Evolutionary conservation across 2,888 invertebrate species (phyloP), one percentile per base, ranked within the genome.

Genomic region (Eledone cirrhosa): DNA sequence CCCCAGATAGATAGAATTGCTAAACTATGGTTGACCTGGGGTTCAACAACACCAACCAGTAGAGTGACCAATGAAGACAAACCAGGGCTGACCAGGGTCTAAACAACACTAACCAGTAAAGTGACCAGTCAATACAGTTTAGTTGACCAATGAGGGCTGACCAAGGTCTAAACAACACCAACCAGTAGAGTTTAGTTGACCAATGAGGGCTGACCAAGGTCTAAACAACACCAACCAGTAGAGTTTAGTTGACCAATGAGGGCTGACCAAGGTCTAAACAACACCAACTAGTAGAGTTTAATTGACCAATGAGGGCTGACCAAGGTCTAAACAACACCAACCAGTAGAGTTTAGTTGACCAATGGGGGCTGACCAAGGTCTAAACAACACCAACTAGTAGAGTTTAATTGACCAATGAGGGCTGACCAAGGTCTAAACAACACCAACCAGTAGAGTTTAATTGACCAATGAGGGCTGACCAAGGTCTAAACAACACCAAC

Each of bases 271-370:
- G 11, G n/a, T 24, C 76, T 29, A n/a, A 78, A 31, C 24, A 67
- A 84, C 84, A 78, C 79, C 83, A 80, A 84, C 80, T 11, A 80
- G 77, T 19, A 83, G 79, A 59, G 77, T 82, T 47, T n/a, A 8
- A 5, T 33, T 33, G 8, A 8, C 11, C 8, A 11, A 7, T 13
- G 11, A 24, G n/a, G n/a, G 80, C 16, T 77, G 77, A 41, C n/a
- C 47, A 48, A 47, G 11, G n/a, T 24, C 76, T 29, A n/a, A 78
- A 31, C 24, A 67, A 84, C 84, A 78, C 79, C 83, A 80, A 84
- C 80, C 13, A 80, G 77, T 19, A 83, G 79, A 59, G 77, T 82
- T n/a, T n/a, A n/a, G n/a, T n/a, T n/a, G n/a, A n/a, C n/a, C n/a
- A n/a, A n/a, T n/a, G n/a, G n/a, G 33, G n/a, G 80, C 16, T 77